Percentiles rank a stretch among this genome's conserved stretches.
phyloP scores from a whole-genome alignment of 2,113 vertebrate genomes.

The Dermatemys mawii region DNA sequence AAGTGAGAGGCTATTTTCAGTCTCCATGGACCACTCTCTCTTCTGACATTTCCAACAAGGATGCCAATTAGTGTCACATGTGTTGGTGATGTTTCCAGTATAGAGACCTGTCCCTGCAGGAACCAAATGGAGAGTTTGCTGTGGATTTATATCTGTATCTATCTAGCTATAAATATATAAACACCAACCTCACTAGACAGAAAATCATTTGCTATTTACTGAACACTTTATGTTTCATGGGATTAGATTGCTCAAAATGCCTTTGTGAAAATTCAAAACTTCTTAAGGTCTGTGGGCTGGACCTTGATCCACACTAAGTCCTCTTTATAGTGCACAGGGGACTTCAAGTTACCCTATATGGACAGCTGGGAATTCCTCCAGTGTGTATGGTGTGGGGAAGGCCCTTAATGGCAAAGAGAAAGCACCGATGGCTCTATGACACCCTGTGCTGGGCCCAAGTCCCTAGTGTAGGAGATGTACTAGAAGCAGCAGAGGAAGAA shows the following conservation, averaged over 20 bases:
- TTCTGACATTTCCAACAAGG: background rate
- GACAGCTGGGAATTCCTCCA: background rate
- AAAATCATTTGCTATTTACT: background rate
- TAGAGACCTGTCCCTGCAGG: background rate
- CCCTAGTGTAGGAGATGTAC: background rate
- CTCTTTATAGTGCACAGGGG: background rate
- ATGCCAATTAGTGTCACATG: background rate
- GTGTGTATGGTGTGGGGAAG: background rate
- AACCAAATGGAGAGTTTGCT: background rate
- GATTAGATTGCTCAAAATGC: background rate
- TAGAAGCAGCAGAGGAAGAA: background rate
- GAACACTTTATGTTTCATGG: background rate
- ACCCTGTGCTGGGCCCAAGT: background rate
- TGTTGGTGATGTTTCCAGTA: background rate
- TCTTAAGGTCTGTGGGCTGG: background rate
- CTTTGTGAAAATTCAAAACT: background rate
- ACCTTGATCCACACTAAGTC: background rate
- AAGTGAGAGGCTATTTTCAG: background rate
- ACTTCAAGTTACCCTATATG: background rate
- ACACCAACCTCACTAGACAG: background rate
- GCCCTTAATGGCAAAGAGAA: background rate
- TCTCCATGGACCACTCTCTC: background rate
- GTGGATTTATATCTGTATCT: background rate
- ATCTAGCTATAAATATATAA: too few species aligned
- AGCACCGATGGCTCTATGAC: background rate